Conservation (phyloP, 2,888 invertebrate genomes). For the Clistopyga incitator region DNA sequence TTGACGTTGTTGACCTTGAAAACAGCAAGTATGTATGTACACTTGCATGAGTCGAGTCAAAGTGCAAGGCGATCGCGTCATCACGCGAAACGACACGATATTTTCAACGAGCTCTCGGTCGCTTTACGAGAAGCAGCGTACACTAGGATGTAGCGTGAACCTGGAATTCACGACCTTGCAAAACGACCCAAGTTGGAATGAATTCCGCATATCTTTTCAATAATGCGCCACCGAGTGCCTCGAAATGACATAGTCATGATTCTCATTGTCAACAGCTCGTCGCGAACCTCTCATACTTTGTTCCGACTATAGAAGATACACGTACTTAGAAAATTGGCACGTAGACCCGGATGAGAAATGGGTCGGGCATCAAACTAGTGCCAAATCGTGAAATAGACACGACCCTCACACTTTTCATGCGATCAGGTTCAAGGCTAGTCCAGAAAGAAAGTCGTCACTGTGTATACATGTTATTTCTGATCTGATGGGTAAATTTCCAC, state of each 20-base stretch:
- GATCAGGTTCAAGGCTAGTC: slow-evolving; percentile 65
- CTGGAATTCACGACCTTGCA: slow-evolving; percentile 50
- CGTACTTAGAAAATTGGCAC: slow-evolving; percentile 63
- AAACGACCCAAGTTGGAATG: slow-evolving; percentile 38
- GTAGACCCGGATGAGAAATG: slow-evolving; percentile 55
- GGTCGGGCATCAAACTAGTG: slow-evolving; percentile 51
- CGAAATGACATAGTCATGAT: neutral
- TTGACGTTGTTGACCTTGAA: slow-evolving; percentile 68
- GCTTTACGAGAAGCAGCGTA: neutral
- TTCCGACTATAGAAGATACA: neutral
- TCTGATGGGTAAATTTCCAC: too few relatives aligned
- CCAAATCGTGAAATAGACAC: slow-evolving; percentile 66
- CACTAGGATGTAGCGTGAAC: slow-evolving; percentile 18
- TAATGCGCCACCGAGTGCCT: slow-evolving; percentile 20
- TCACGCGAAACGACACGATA: slow-evolving; percentile 61
- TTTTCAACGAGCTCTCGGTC: slow-evolving; percentile 30
- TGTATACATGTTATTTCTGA: neutral
- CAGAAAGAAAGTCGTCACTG: slow-evolving; percentile 33
- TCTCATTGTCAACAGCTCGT: neutral
- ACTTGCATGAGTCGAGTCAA: slow-evolving; percentile 68
- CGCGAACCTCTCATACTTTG: neutral
- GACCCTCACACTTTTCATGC: slow-evolving; percentile 53
- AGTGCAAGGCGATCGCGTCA: slow-evolving; percentile 70
- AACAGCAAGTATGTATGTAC: slow-evolving; percentile 55
- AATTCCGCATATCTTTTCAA: slow-evolving; percentile 30